phyloP scores from a whole-genome alignment of 1,140 invertebrate species.

The Oryzaephilus surinamensis region DNA sequence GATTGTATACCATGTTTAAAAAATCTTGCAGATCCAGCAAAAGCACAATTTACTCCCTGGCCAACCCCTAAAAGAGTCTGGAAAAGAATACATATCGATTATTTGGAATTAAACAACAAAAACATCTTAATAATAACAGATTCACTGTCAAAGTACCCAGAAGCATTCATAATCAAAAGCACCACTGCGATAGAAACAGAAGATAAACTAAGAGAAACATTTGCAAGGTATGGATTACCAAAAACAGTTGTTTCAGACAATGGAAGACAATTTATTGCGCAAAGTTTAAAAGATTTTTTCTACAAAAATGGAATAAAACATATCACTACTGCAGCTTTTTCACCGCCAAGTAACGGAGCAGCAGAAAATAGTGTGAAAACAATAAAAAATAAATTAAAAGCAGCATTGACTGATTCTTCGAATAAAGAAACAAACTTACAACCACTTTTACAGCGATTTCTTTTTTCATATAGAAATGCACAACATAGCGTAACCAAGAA shows the following conservation, averaged over 20 bases:
- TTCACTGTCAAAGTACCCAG: constrained; percentile 37
- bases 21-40: constrained; percentile 17
- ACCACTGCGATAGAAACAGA: constrained; percentile 11
- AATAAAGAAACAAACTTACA: too few species aligned
- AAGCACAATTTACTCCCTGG: constrained; percentile 26
- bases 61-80: constrained; percentile 31
- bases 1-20: not conserved
- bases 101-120: constrained; percentile 35
- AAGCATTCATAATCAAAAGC: constrained; percentile 22
- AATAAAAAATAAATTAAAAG: too few species aligned
- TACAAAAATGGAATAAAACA: constrained; percentile 25
- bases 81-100: constrained; percentile 41
- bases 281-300: constrained; percentile 30
- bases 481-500: too few species aligned
- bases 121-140: too few species aligned
- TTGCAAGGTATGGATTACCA: constrained; percentile 29
- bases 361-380: too few species aligned
- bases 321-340: constrained; percentile 22
- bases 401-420: too few species aligned
- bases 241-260: constrained; percentile 32
- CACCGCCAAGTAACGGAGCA: constrained; percentile 28
- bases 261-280: constrained; percentile 30
- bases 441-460: too few species aligned
- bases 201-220: constrained; percentile 24
- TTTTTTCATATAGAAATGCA: too few species aligned